phyloP scores from a whole-genome alignment of 2,113 vertebrate species.

The Phrynosoma blainvillii region DNA sequence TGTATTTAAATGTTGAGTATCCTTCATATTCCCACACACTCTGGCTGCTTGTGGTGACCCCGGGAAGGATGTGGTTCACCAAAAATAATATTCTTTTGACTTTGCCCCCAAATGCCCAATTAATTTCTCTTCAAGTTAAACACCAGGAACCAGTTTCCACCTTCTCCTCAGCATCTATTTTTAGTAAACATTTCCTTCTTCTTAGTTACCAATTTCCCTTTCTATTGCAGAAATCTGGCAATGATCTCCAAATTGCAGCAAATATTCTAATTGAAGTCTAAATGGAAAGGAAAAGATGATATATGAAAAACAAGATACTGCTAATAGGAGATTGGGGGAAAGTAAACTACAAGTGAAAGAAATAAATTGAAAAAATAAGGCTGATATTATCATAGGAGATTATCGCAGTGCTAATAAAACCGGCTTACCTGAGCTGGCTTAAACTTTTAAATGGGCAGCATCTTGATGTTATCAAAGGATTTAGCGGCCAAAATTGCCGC shows the following conservation, averaged over 20 bases:
- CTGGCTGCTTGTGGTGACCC: conserved; percentile 35
- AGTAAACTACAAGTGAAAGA: conserved; percentile 4
- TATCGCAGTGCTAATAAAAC: no score
- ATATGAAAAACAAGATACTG: conserved; percentile 12
- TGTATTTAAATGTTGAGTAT: conserved; percentile 15
- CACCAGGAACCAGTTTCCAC: conserved; percentile 69
- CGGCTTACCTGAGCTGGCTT: no score
- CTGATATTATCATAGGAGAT: no score
- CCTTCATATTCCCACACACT: neutral
- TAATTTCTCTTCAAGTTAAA: conserved; percentile 59
- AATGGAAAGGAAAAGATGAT: neutral
- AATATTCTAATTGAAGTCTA: conserved; percentile 43
- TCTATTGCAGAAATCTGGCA: conserved; percentile 59
- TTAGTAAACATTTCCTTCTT: conserved; percentile 58
- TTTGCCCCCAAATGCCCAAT: conserved; percentile 67
- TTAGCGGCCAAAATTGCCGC: no score
- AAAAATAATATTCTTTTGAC: conserved; percentile 57
- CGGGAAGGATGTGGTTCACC: conserved; percentile 74
- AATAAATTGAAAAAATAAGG: neutral
- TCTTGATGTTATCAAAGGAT: no score
- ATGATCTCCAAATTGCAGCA: conserved; percentile 54
- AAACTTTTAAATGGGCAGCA: no score
- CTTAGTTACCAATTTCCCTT: conserved; percentile 52
- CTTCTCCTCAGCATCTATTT: conserved; percentile 65
- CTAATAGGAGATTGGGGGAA: neutral